phyloP scores from a whole-genome alignment of 35 echinoderm and acorn worm genomes.

The Diadema setosum region DNA sequence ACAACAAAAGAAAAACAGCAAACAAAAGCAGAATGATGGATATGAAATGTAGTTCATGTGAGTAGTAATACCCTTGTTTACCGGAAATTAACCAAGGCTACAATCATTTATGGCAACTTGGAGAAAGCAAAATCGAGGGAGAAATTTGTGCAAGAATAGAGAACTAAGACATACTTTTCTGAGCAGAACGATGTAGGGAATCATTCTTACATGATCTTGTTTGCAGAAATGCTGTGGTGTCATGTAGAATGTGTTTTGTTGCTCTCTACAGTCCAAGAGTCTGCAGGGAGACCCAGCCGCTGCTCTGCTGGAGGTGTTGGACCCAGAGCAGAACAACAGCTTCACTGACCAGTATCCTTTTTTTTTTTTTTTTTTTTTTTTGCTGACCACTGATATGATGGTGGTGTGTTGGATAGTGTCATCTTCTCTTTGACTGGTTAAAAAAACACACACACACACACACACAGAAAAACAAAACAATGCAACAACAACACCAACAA shows the following conservation, averaged over 20 bases:
- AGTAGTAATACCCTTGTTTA: no score
- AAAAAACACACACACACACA: no score
- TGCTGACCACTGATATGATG: neutral
- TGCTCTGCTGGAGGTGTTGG: conserved; percentile 85
- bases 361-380: neutral
- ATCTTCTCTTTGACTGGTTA: no score
- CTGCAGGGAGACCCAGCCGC: conserved; percentile 91
- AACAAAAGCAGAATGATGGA: no score
- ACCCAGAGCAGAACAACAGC: conserved; percentile 88
- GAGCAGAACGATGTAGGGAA: neutral
- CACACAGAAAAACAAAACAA: no score
- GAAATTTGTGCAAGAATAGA: neutral
- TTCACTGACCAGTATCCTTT: conserved; percentile 99
- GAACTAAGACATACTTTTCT: neutral
- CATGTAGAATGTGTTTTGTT: no score
- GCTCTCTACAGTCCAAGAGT: conserved; percentile 76
- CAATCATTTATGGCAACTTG: no score
- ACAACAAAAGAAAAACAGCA: no score
- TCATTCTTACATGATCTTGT: neutral
- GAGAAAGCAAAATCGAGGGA: neutral
- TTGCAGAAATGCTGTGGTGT: neutral
- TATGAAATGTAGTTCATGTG: no score
- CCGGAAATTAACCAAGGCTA: no score
- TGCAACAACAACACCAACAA: no score
- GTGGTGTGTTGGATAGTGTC: no score